phyloP scores from a whole-genome alignment of 2,113 vertebrate genomes.

The Daphoenositta chrysoptera region DNA sequence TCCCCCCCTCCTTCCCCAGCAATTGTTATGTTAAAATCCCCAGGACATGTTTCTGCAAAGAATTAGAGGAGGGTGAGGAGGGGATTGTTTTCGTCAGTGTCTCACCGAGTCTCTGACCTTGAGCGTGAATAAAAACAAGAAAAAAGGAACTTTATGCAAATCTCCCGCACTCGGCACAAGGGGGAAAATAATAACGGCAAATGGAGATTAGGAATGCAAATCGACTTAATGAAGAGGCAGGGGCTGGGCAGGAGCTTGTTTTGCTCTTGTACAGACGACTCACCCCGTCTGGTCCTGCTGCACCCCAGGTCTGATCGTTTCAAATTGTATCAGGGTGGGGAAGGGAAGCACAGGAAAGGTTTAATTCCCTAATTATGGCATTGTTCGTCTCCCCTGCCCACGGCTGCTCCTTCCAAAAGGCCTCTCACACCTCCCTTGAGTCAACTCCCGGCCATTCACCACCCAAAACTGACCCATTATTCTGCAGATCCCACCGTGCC shows the following conservation, averaged over 20 bases:
- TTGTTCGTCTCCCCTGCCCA: background rate
- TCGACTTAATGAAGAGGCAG: constrained; percentile 53
- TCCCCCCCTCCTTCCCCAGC: background rate
- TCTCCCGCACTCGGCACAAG: constrained; percentile 49
- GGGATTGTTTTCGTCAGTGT: constrained; percentile 61
- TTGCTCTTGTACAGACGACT: constrained; percentile 5
- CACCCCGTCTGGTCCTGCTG: background rate
- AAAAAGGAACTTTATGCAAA: constrained; percentile 71
- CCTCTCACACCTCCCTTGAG: background rate
- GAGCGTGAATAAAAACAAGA: constrained; percentile 67
- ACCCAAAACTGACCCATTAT: fast-evolving
- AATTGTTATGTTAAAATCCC: constrained; percentile 65
- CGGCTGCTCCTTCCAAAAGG: background rate
- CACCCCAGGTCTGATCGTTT: background rate
- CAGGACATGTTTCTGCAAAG: constrained; percentile 60
- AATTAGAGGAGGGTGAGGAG: constrained; percentile 61
- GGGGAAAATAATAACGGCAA: constrained; percentile 62
- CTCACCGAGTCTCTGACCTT: constrained; percentile 69
- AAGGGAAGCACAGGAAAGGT: constrained; percentile 1
- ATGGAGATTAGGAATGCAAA: constrained; percentile 69
- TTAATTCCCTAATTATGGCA: background rate
- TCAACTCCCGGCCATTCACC: fast-evolving
- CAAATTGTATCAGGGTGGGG: background rate
- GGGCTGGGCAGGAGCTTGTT: constrained; percentile 53
- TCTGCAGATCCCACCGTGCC: fast-evolving